Conservation (phyloP, 2,797 vertebrate genomes). For the Malurus leucopterus region DNA sequence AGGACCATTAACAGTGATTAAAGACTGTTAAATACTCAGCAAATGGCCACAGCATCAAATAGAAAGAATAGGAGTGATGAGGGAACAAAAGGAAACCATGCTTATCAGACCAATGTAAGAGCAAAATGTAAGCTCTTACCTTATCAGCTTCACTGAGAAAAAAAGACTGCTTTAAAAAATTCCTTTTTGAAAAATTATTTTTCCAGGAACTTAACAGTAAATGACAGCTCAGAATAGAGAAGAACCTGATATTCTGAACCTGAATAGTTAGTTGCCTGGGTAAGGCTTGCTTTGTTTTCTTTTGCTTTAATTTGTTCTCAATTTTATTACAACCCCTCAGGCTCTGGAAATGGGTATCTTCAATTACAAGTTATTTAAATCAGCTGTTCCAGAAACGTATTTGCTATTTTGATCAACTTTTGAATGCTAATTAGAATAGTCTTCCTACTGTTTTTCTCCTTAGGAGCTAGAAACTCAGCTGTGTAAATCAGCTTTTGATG, state of each 20-base stretch:
- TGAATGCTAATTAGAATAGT: slow-evolving; percentile 30
- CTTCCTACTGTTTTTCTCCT: slow-evolving; percentile 30
- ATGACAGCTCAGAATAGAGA: not conserved
- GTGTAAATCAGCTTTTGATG: slow-evolving; percentile 47
- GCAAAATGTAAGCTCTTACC: not conserved
- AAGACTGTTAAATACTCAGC: slow-evolving; percentile 1
- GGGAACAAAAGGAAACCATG: not conserved
- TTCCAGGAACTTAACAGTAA: not conserved
- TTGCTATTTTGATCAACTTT: slow-evolving; percentile 48
- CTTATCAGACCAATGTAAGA: not conserved
- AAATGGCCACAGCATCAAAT: not conserved
- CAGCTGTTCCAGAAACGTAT: not conserved
- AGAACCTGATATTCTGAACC: not conserved
- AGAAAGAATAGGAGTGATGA: not conserved
- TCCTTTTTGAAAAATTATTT: not conserved
- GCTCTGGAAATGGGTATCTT: slow-evolving; percentile 31
- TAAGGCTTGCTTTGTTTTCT: not conserved
- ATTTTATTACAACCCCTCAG: slow-evolving; percentile 17
- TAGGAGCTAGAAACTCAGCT: slow-evolving; percentile 17
- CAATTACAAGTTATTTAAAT: slow-evolving; percentile 47
- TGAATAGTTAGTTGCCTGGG: not conserved
- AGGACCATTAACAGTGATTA: not conserved
- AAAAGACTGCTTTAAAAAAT: not conserved
- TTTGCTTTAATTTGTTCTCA: slow-evolving; percentile 3
- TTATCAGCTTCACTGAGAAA: not conserved